Evolutionary conservation across 2,888 invertebrate species (phyloP).

Genomic region (Drosophila infuscata): DNA sequence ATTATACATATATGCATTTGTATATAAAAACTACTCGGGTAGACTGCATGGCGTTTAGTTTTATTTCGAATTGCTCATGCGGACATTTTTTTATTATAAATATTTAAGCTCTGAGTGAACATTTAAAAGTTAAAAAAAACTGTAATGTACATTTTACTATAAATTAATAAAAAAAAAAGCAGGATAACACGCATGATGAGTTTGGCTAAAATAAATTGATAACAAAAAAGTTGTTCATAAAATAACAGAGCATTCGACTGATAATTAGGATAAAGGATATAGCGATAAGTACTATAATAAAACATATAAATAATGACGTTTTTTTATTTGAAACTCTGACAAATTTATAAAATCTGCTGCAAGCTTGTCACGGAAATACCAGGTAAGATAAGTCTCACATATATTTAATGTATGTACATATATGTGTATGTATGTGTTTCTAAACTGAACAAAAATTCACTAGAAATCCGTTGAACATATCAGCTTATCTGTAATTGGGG

Average conservation of each 20-base stretch:
- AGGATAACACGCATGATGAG: background rate
- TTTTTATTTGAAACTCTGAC: background rate
- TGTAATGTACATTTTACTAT: background rate
- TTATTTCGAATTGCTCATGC: background rate
- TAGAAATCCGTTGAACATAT: background rate
- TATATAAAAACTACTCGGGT: background rate
- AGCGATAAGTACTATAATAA: background rate
- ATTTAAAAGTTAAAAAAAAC: background rate
- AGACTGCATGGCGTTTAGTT: slow-evolving; percentile 29
- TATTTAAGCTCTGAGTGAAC: background rate
- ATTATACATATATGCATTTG: background rate
- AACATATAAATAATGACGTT: background rate
- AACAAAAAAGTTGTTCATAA: background rate
- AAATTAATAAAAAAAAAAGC: background rate
- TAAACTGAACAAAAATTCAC: background rate
- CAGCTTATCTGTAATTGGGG: background rate
- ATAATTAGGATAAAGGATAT: too few species aligned
- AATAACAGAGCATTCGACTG: background rate
- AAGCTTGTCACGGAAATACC: background rate
- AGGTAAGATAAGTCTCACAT: background rate
- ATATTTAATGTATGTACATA: background rate
- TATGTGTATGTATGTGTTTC: background rate
- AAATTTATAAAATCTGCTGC: background rate
- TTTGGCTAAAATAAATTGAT: background rate
- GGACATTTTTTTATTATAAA: background rate